These are phyloP conservation scores for Callithrix jacchus DNA, from an alignment of 2,113 vertebrate species.

Conservation along the genomic window DNA sequence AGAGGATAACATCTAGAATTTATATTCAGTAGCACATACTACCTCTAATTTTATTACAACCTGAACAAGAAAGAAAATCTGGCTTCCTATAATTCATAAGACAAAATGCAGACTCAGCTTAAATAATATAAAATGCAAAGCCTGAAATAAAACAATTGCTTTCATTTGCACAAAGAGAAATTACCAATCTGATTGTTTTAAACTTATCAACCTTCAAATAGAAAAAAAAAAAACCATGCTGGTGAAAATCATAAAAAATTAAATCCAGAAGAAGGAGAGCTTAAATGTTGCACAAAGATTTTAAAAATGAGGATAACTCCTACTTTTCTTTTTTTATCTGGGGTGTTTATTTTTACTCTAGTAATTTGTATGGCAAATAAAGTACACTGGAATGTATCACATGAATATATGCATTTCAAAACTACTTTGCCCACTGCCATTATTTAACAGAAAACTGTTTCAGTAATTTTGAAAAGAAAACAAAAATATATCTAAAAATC, in stretches of 20 bases:
- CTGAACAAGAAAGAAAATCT: conserved; percentile 41
- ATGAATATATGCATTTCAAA: neutral
- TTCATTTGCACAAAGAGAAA: conserved; percentile 48
- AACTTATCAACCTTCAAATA: neutral
- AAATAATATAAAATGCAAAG: conserved; percentile 11
- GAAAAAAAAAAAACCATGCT: neutral
- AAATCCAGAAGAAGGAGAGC: neutral
- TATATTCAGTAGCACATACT: neutral
- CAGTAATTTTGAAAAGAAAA: neutral
- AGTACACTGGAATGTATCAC: neutral
- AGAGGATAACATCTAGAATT: conserved; percentile 35
- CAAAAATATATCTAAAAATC: neutral
- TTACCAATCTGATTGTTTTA: neutral
- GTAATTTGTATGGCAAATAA: neutral
- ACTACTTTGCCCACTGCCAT: neutral
- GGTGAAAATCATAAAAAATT: neutral
- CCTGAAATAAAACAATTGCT: neutral
- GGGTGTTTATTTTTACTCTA: neutral
- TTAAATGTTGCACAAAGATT: neutral
- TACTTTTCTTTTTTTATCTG: neutral
- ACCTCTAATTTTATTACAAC: neutral
- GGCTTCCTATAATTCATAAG: neutral
- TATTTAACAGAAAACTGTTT: neutral
- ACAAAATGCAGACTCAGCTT: neutral
- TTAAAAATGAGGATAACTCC: neutral